Evolutionary conservation across 2,797 vertebrate genomes (phyloP).

Genomic region (Mormyrops boulengeri): DNA sequence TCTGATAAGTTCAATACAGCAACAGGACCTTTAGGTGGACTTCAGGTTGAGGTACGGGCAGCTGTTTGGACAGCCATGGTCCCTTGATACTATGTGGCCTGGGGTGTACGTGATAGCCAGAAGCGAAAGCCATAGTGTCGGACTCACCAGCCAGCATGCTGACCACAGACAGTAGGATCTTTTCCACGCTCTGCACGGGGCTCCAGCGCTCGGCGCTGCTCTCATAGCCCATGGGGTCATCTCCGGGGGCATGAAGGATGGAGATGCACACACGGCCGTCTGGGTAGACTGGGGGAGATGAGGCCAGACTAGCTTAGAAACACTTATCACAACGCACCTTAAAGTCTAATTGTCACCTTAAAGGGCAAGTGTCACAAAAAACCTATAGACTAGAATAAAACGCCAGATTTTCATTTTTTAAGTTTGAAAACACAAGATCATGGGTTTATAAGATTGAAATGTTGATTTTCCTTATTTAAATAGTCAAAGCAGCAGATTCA

Average conservation of each 20-base stretch:
- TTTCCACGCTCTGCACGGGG: slow-evolving; percentile 95
- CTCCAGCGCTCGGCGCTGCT: slow-evolving; percentile 97
- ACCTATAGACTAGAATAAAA: not conserved
- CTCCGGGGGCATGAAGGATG: slow-evolving; percentile 90
- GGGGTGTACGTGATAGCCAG: not conserved
- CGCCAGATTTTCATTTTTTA: not conserved
- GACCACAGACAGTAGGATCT: slow-evolving; percentile 88
- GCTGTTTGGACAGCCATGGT: not conserved
- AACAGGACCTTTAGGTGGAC: not conserved
- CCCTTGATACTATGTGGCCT: not conserved
- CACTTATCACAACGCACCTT: not conserved
- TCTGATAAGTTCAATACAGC: not conserved
- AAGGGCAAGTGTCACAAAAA: not conserved
- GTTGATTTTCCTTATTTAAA: not conserved
- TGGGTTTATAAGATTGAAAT: not conserved
- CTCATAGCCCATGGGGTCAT: slow-evolving; percentile 97
- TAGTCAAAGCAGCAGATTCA: not conserved
- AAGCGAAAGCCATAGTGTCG: not conserved
- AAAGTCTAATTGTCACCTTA: not conserved
- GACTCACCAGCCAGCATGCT: slow-evolving; percentile 87
- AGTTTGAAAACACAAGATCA: not conserved
- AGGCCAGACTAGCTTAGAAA: not conserved
- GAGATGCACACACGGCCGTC: slow-evolving; percentile 95
- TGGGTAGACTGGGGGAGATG: slow-evolving; percentile 74
- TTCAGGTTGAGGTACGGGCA: not conserved